phyloP scores from a whole-genome alignment of 2,888 invertebrate species.

The Hypena proboscidalis region DNA sequence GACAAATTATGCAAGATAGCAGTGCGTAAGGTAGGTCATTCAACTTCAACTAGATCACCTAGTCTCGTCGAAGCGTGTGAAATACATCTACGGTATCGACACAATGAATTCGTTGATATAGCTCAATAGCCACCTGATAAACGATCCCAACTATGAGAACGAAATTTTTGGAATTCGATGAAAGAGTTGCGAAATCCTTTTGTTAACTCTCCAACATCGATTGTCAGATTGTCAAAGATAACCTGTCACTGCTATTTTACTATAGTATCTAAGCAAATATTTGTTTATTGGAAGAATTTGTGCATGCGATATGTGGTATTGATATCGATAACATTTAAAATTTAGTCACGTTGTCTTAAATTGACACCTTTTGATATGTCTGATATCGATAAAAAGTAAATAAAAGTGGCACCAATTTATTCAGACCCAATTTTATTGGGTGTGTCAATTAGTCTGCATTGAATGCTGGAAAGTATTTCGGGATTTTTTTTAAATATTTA shows the following conservation, averaged over 20 bases:
- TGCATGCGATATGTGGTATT: conserved; percentile 41
- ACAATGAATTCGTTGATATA: conserved; percentile 58
- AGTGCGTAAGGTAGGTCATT: conserved; percentile 62
- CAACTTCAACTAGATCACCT: conserved; percentile 63
- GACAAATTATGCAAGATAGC: conserved; percentile 57
- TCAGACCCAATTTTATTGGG: too few species aligned
- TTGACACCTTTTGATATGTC: conserved; percentile 44
- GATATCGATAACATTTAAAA: conserved; percentile 44
- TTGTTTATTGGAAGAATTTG: conserved; percentile 45
- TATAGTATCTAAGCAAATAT: conserved; percentile 51
- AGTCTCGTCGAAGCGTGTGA: conserved; percentile 61
- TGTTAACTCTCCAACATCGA: conserved; percentile 48
- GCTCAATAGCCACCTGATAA: conserved; percentile 63
- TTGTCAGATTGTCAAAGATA: conserved; percentile 47
- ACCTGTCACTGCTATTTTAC: conserved; percentile 24
- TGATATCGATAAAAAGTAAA: conserved; percentile 25
- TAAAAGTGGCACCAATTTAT: background rate
- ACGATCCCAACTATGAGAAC: conserved; percentile 55
- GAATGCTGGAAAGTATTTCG: too few species aligned
- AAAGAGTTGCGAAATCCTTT: conserved; percentile 58
- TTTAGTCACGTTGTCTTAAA: conserved; percentile 37
- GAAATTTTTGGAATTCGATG: conserved; percentile 48
- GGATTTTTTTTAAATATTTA: too few species aligned
- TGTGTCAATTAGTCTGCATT: too few species aligned
- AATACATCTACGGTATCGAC: conserved; percentile 55